Percentiles rank a stretch among this genome's conserved stretches.
Conservation (phyloP, 2,888 invertebrate genomes). For the Molorchus minor region DNA sequence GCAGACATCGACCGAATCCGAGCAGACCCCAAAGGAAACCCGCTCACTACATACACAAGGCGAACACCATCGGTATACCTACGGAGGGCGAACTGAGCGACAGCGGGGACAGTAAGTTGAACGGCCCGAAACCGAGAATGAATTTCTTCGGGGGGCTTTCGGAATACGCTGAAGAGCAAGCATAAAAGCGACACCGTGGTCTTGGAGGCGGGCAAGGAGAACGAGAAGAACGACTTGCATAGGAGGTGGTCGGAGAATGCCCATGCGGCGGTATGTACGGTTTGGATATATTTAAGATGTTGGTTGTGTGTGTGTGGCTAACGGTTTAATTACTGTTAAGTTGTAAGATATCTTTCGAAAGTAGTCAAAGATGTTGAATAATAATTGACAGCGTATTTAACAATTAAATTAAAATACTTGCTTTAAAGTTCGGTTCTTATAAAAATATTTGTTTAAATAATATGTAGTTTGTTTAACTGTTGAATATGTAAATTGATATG, state of each 20-base stretch:
- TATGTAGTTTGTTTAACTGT: no score
- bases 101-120: slow-evolving; percentile 58
- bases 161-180: slow-evolving; percentile 67
- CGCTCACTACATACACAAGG: slow-evolving; percentile 58
- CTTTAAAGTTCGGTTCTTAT: no score
- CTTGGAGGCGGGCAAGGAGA: slow-evolving; percentile 59
- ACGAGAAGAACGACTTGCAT: slow-evolving; percentile 57
- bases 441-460: no score
- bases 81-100: slow-evolving; percentile 63
- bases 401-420: no score
- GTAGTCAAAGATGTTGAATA: background rate
- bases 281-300: slow-evolving; percentile 40
- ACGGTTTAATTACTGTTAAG: no score
- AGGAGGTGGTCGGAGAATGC: slow-evolving; percentile 64
- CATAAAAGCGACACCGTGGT: slow-evolving; percentile 60
- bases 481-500: no score
- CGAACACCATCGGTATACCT: slow-evolving; percentile 71
- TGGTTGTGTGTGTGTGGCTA: background rate
- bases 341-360: background rate
- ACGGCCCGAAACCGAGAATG: slow-evolving; percentile 59
- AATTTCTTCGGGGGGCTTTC: slow-evolving; percentile 70
- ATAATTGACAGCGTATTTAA: no score
- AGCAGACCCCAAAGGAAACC: slow-evolving; percentile 52
- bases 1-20: slow-evolving; percentile 38
- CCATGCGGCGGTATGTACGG: slow-evolving; percentile 56